A percentile compares a stretch with the other conserved stretches of the same genome.
Evolutionary conservation across 2,888 invertebrate species (phyloP).

Genomic region (Ctena decussata): DNA sequence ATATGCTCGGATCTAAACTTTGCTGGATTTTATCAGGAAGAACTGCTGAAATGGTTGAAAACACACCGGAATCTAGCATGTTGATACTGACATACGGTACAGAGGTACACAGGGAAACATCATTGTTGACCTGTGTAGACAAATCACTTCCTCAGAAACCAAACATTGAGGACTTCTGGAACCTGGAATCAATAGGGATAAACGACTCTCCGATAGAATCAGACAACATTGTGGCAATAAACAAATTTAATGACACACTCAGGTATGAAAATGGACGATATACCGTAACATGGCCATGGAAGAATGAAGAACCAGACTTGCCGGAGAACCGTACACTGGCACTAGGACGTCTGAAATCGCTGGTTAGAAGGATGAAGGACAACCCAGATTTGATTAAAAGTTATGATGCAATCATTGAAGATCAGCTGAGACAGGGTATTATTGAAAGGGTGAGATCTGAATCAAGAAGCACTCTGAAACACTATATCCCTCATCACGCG

Average conservation of each 20-base stretch:
- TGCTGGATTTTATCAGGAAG: slow-evolving; percentile 13
- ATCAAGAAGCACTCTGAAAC: background rate
- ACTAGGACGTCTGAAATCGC: slow-evolving; percentile 25
- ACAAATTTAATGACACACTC: slow-evolving; percentile 25
- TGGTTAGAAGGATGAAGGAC: slow-evolving; percentile 5
- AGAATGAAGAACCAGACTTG: slow-evolving; percentile 14
- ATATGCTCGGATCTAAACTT: slow-evolving; percentile 10
- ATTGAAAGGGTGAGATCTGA: slow-evolving; percentile 31
- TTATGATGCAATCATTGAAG: slow-evolving; percentile 31
- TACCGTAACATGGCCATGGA: slow-evolving; percentile 43
- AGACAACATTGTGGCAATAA: slow-evolving; percentile 6
- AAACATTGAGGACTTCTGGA: slow-evolving; percentile 41
- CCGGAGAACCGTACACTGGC: slow-evolving; percentile 33
- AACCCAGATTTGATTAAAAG: slow-evolving; percentile 15
- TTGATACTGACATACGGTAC: background rate
- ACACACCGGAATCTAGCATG: background rate
- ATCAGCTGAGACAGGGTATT: slow-evolving; percentile 31
- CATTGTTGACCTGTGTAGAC: background rate
- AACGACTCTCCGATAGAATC: background rate
- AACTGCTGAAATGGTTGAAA: background rate
- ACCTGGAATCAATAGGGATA: slow-evolving; percentile 23
- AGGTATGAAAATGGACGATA: slow-evolving; percentile 26
- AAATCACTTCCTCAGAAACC: slow-evolving; percentile 25
- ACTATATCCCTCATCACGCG: slow-evolving; percentile 41
- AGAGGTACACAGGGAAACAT: background rate